Evolutionary conservation across 2,888 invertebrate species (phyloP), one percentile per base, ranked within the genome.

Genomic region (Tenthredo scrophulariae): DNA sequence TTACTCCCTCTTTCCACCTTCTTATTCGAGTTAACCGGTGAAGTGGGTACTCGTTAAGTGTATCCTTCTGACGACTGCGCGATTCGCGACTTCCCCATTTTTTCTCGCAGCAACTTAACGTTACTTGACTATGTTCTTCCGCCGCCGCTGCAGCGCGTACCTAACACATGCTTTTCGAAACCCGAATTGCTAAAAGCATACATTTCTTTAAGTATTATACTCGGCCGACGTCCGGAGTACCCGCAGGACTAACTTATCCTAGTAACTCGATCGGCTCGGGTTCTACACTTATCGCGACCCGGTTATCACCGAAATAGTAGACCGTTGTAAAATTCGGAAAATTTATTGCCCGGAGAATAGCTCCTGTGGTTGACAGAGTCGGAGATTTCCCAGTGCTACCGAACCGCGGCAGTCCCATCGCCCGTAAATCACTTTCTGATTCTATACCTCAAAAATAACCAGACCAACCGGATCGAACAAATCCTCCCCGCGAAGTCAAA

Each of bases 1-100:
- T 29, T 43, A 62, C 58, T 70, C 50, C 54, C 70, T 65, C 77
- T 84, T 65, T 58, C 75, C 82, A 58, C 40, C 40, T 37, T 37
- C 84, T 84, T 82, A 87, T 85, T 84, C 80, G 83, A 87, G 87
- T 88, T 86, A 86, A 88, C 86, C 74, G 85, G 84, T 86, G 84
- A 85, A 87, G 87, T 86, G 87, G 84, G 80, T 87, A 85, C 85
- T 86, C 87, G 70, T 88, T 86, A 88, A 85, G 84, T 86, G 70
- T 84, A 83, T 80, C 67, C 84, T 84, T 84, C 74, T 62, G 26
- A 37, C 40, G 15, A 74, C 62, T 85, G 85, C 84, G 86, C 85
- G 85, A 86, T 87, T 85, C 77, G 84, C 84, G 74, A 77, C 40
- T 58, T 15, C 37, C 46, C 50, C 37, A 37, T 62, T 54, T 72